Percentiles rank a stretch among this genome's conserved stretches.
phyloP scores from a whole-genome alignment of 2,797 vertebrate species.

The Myripristis murdjan region DNA sequence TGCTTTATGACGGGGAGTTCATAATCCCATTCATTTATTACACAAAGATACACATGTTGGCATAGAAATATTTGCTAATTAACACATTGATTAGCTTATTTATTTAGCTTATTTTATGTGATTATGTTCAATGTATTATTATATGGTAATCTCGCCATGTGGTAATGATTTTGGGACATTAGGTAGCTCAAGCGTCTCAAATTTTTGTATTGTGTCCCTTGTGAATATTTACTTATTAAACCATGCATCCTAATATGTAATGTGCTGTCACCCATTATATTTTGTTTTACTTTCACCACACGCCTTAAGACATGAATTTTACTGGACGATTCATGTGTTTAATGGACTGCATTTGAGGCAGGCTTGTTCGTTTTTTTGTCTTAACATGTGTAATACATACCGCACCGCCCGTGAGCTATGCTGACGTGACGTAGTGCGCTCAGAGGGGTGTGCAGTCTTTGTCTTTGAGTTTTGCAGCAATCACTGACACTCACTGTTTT shows the following conservation, averaged over 20 bases:
- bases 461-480: conserved; percentile 7
- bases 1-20: conserved; percentile 3
- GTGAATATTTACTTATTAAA: conserved; percentile 41
- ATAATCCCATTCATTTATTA: neutral
- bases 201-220: conserved; percentile 19
- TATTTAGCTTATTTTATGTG: too few species aligned
- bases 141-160: too few species aligned
- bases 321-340: conserved; percentile 9
- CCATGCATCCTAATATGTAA: conserved; percentile 1
- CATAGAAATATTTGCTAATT: neutral
- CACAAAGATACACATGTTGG: conserved; percentile 6
- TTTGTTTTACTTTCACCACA: neutral
- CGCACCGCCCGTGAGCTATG: conserved; percentile 17
- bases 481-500: conserved; percentile 5
- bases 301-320: neutral
- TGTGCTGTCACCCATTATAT: neutral
- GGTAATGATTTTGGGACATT: neutral
- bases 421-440: neutral
- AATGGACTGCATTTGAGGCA: neutral
- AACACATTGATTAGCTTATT: neutral
- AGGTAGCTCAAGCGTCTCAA: neutral
- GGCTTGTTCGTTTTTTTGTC: conserved; percentile 12
- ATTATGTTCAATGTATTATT: conserved; percentile 2
- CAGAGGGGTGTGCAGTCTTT: conserved; percentile 13
- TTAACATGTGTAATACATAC: neutral